A percentile compares a stretch with the other conserved stretches of the same genome.
Conservation (phyloP, 2,113 vertebrate genomes). For the Rafetus swinhoei region DNA sequence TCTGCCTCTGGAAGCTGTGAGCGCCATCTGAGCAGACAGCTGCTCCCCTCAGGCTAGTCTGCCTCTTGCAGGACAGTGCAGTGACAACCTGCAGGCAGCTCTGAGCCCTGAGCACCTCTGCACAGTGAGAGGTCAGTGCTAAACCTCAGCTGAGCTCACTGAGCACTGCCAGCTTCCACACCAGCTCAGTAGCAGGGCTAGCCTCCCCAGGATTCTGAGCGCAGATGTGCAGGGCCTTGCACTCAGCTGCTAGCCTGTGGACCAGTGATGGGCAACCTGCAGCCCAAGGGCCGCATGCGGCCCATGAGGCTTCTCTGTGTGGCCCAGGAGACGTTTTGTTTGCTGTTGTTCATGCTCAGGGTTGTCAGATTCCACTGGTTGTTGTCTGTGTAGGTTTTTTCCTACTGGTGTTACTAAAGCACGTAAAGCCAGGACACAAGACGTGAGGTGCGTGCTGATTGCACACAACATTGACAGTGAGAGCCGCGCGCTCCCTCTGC, state of each 20-base stretch:
- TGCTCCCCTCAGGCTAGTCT: accelerated
- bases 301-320: no score
- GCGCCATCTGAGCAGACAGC: neutral
- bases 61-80: neutral
- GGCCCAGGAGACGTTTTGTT: no score
- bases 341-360: no score
- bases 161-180: neutral
- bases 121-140: accelerated
- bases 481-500: no score
- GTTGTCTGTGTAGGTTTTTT: no score
- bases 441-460: no score
- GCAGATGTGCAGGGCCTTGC: neutral
- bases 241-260: neutral
- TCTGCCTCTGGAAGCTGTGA: accelerated
- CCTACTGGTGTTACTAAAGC: no score
- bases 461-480: no score
- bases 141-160: neutral
- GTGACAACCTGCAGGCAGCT: accelerated
- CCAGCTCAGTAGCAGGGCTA: neutral
- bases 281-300: no score
- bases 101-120: accelerated
- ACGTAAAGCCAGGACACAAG: no score
- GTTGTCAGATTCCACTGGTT: no score
- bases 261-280: no score
- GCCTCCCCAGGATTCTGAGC: neutral